Base-by-base conservation (phyloP, 1,140 invertebrate genomes). In the Whitmania pigra region DNA sequence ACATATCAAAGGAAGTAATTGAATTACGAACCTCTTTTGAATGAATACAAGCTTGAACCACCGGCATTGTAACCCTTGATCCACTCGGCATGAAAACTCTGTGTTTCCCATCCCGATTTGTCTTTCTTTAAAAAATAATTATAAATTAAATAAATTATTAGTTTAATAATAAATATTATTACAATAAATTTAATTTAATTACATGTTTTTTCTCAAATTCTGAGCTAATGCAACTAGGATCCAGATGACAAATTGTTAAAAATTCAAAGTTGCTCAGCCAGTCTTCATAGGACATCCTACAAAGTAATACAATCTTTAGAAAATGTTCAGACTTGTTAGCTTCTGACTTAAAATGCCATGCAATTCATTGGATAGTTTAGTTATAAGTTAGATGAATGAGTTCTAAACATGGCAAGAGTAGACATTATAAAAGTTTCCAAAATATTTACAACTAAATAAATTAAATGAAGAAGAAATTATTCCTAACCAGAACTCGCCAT, bases 401-500 rank as follows among this genome's bases (percentile, higher is more conserved):
- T 22, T 31, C 11, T 63, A 31, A 7, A 5, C 20, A 31, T 49
- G 43, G 15, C 43, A 49, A 7, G 15, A 49, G 5, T 49, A 49
- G 43, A 49, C n/a, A n/a, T n/a, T 49, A 17, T 17, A 49, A 7
- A 0, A 15, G 15, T 17, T 49, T 49, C 15, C 15, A 49, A 49
- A 49, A 36, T 36, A 36, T 36, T 36, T 11, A 49, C 3, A 36
- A 29, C 40, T 7, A 29, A 57, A 54, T 25, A 63, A 71, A 60
- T 15, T n/a, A 27, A 71, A 71, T 18, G 29, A 71, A 27, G 29
- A 71, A 27, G 31, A 57, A 71, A 7, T 17, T 31, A 54, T 40
- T 75, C 73, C 73, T 70, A 75, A 81, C 80, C 80, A 82, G 70
- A 82, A 82, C 74, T 81, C 80, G n/a, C 80, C 80, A 43, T 82